Conservation (phyloP, 1,140 invertebrate species). For the Drosophila nikananu region DNA sequence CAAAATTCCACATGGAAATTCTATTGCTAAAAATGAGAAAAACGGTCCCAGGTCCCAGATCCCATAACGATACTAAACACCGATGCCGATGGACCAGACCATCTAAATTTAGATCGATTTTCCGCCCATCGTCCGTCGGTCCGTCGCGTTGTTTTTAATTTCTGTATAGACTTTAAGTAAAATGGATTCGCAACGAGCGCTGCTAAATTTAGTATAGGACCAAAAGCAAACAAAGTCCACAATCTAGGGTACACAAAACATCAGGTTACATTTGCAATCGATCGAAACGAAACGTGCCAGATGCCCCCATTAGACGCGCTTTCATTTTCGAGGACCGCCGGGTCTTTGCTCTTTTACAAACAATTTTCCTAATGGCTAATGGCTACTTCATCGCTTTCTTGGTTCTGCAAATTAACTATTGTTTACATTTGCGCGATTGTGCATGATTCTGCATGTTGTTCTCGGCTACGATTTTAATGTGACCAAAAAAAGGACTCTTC, state of each 20-base stretch:
- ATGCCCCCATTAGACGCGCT: constrained; percentile 31
- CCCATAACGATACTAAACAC: constrained; percentile 23
- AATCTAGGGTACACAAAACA: constrained; percentile 41
- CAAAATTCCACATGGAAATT: constrained; percentile 25
- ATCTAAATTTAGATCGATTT: constrained; percentile 47
- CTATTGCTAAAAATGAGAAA: constrained; percentile 25
- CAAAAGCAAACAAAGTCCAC: constrained; percentile 47
- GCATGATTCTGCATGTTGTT: not conserved
- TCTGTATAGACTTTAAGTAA: constrained; percentile 47
- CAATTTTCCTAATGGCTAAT: not conserved
- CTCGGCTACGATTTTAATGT: not conserved
- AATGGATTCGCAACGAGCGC: constrained; percentile 29
- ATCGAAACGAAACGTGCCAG: constrained; percentile 37
- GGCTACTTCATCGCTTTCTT: not conserved
- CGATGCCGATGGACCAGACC: no score
- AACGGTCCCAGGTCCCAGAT: not conserved
- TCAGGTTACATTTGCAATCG: constrained; percentile 48
- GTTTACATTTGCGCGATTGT: no score
- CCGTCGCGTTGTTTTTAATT: constrained; percentile 1
- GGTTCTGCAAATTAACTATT: not conserved
- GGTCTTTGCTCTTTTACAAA: not conserved
- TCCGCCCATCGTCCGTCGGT: constrained; percentile 13
- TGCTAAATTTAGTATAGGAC: constrained; percentile 40
- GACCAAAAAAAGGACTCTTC: not conserved
- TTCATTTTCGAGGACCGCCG: constrained; percentile 13